Evolutionary conservation across 2,888 invertebrate genomes (phyloP).

Genomic region (Dichetophora obliterata): DNA sequence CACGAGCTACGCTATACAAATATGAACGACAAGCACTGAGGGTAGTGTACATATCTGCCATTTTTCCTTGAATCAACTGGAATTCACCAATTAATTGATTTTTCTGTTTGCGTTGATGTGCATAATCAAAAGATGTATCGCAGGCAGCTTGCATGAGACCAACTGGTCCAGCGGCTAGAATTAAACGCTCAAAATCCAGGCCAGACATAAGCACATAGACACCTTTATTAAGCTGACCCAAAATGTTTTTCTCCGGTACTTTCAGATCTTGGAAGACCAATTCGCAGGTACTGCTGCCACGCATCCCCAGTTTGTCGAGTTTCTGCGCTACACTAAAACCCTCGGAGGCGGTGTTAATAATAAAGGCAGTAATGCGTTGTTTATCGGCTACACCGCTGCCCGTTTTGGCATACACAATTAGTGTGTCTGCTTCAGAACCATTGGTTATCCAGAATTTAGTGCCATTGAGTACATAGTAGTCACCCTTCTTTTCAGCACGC

Average conservation of each 20-base stretch:
- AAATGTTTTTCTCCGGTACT: slow-evolving; percentile 83
- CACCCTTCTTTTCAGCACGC: slow-evolving; percentile 88
- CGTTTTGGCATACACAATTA: slow-evolving; percentile 97
- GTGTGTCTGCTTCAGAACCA: slow-evolving; percentile 94
- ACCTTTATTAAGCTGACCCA: slow-evolving; percentile 90
- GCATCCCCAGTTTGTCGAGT: slow-evolving; percentile 97
- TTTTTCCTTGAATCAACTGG: slow-evolving; percentile 87
- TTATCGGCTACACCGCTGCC: slow-evolving; percentile 75
- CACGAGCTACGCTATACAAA: slow-evolving; percentile 89
- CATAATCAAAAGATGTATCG: slow-evolving; percentile 94
- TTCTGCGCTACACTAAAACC: slow-evolving; percentile 93
- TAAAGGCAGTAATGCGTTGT: slow-evolving; percentile 94
- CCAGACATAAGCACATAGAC: slow-evolving; percentile 98
- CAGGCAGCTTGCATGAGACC: slow-evolving; percentile 97
- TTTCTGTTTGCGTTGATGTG: slow-evolving; percentile 96
- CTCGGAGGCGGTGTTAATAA: slow-evolving; percentile 88
- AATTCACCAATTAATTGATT: slow-evolving; percentile 90
- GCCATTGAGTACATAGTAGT: slow-evolving; percentile 94
- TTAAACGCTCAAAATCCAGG: slow-evolving; percentile 90
- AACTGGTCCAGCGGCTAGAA: slow-evolving; percentile 91
- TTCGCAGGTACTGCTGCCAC: slow-evolving; percentile 96
- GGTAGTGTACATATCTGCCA: slow-evolving; percentile 76
- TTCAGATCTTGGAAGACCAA: slow-evolving; percentile 96
- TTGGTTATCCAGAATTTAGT: slow-evolving; percentile 99
- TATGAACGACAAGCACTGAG: slow-evolving; percentile 90